phyloP scores from a whole-genome alignment of 2,888 invertebrate genomes.

The Rutpela maculata region DNA sequence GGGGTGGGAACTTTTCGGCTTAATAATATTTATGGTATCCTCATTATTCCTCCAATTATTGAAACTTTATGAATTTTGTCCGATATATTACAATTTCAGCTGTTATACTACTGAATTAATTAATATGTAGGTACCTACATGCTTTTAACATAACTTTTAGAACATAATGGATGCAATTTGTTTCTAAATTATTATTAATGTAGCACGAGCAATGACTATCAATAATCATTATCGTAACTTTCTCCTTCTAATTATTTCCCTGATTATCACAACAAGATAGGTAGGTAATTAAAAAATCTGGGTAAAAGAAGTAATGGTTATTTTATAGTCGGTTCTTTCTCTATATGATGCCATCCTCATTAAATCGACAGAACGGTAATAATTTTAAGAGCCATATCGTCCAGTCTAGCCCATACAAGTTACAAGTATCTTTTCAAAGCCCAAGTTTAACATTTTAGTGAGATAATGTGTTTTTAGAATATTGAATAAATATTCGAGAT shows the following conservation, averaged over 20 bases:
- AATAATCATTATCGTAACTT: conserved; percentile 14
- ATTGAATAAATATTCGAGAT: conserved; percentile 17
- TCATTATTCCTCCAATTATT: too few species aligned
- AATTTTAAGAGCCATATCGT: conserved; percentile 3
- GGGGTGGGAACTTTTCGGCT: too few species aligned
- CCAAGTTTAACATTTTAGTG: background rate
- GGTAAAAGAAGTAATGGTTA: background rate
- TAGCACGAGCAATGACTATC: conserved; percentile 2
- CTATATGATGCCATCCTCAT: conserved; percentile 4
- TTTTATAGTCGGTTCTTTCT: conserved; percentile 4
- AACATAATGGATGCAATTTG: conserved; percentile 1
- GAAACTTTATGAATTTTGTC: too few species aligned
- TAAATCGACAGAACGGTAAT: conserved; percentile 5
- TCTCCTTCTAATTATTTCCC: conserved; percentile 18
- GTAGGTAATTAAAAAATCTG: conserved; percentile 11
- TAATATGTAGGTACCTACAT: too few species aligned
- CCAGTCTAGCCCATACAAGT: background rate
- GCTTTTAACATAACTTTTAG: too few species aligned
- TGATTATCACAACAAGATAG: conserved; percentile 11
- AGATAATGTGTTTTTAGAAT: conserved; percentile 16
- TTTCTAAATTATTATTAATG: conserved; percentile 12
- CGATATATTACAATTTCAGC: too few species aligned
- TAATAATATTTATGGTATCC: too few species aligned
- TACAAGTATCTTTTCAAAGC: conserved; percentile 5
- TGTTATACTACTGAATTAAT: too few species aligned